These are phyloP conservation scores for Mastigias papua DNA, from an alignment of 30 jellyfish, hydroid and myxozoan genomes.

Conservation along the genomic window DNA sequence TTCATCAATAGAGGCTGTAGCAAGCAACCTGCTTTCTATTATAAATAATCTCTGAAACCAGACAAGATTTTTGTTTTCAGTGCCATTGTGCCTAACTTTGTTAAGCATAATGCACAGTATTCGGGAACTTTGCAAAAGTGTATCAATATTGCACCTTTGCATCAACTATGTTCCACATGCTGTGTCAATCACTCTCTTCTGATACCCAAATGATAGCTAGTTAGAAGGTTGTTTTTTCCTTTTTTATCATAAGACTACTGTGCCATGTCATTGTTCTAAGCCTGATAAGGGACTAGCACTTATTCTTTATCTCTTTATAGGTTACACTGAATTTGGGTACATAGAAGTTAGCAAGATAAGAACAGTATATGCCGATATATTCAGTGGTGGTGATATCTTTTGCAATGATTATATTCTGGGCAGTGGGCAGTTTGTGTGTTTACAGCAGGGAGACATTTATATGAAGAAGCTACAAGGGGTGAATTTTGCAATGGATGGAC, in stretches of 20 bases:
- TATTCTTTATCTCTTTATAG: background rate
- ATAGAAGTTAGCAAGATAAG: constrained; percentile 58
- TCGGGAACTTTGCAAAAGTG: too few relatives aligned
- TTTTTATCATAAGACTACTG: too few relatives aligned
- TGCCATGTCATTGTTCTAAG: background rate
- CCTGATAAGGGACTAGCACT: background rate
- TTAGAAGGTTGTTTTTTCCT: background rate
- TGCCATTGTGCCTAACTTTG: too few relatives aligned
- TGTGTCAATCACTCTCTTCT: too few relatives aligned
- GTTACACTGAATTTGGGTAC: constrained; percentile 58
- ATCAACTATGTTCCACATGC: too few relatives aligned
- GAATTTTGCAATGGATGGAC: constrained; percentile 32
- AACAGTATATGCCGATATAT: constrained; percentile 42
- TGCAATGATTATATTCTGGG: constrained; percentile 52
- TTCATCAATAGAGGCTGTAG: too few relatives aligned
- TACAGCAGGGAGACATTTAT: constrained; percentile 48
- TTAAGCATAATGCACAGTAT: too few relatives aligned
- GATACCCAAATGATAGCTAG: too few relatives aligned
- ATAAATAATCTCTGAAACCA: too few relatives aligned
- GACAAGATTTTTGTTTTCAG: too few relatives aligned
- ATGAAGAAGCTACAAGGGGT: constrained; percentile 63
- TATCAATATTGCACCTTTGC: too few relatives aligned
- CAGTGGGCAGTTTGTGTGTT: constrained; percentile 59
- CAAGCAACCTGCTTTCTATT: too few relatives aligned
- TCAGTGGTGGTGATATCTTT: constrained; percentile 58